Percentiles rank a stretch among this genome's conserved stretches.
These are phyloP conservation scores for Drosophila koepferae DNA, from an alignment of 2,888 invertebrate genomes.

Conservation along the genomic window DNA sequence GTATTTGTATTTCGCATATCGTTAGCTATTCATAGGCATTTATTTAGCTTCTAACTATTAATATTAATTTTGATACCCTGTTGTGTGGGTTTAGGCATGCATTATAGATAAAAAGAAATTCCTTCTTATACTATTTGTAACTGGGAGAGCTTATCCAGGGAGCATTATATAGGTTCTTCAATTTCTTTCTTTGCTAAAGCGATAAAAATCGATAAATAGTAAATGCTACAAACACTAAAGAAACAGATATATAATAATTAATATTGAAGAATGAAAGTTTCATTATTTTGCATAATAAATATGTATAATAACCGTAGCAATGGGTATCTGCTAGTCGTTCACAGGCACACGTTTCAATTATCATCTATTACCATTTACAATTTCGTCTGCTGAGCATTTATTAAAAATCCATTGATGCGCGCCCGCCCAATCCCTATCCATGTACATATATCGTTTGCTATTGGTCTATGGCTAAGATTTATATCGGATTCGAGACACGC, in stretches of 20 bases:
- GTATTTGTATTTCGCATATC: slow-evolving; percentile 38
- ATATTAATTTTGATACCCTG: slow-evolving; percentile 43
- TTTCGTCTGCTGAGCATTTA: slow-evolving; percentile 56
- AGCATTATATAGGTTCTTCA: background rate
- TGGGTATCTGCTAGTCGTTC: slow-evolving; percentile 6
- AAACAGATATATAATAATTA: too few species aligned
- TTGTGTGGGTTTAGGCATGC: background rate
- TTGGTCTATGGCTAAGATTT: slow-evolving; percentile 55
- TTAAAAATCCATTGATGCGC: slow-evolving; percentile 74
- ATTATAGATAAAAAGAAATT: background rate
- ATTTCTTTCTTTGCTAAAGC: background rate
- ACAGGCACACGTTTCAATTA: background rate
- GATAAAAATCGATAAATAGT: slow-evolving; percentile 2
- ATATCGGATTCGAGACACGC: slow-evolving; percentile 74
- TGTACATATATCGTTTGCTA: slow-evolving; percentile 1
- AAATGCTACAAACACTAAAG: too few species aligned
- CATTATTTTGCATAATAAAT: too few species aligned
- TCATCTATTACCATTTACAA: slow-evolving; percentile 13
- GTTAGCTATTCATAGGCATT: slow-evolving; percentile 67
- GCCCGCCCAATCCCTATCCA: background rate
- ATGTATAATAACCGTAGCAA: too few species aligned
- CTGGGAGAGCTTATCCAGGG: background rate
- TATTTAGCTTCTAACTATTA: slow-evolving; percentile 47
- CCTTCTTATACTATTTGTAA: too few species aligned
- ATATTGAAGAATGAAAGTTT: too few species aligned